These are phyloP conservation scores for Baronia brevicornis DNA, from an alignment of 2,888 invertebrate species.

Conservation along the genomic window DNA sequence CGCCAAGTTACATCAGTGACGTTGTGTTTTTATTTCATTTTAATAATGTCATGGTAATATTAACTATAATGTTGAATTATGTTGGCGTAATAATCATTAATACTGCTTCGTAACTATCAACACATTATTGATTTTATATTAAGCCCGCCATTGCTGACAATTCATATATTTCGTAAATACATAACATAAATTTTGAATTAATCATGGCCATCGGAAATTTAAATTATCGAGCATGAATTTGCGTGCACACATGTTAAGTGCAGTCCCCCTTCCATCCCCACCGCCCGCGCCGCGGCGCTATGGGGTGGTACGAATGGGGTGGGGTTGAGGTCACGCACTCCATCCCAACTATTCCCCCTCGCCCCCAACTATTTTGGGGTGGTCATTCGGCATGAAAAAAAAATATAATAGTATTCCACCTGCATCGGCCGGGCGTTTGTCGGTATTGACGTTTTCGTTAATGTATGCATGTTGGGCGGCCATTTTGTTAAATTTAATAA, in stretches of 20 bases:
- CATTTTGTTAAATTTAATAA: constrained; percentile 54
- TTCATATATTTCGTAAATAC: constrained; percentile 23
- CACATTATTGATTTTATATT: too few relatives aligned
- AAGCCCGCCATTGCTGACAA: constrained; percentile 14
- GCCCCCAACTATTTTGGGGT: constrained; percentile 67
- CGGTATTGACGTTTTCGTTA: constrained; percentile 57
- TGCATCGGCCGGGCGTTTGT: constrained; percentile 54
- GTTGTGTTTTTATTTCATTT: too few relatives aligned
- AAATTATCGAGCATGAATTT: constrained; percentile 70
- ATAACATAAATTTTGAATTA: constrained; percentile 59
- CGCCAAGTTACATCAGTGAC: too few relatives aligned
- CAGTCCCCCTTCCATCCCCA: constrained; percentile 30
- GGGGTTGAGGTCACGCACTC: constrained; percentile 53
- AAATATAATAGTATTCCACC: constrained; percentile 70
- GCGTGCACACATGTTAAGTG: constrained; percentile 68
- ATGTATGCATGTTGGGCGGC: constrained; percentile 46
- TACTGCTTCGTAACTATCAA: too few relatives aligned
- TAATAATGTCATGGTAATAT: too few relatives aligned
- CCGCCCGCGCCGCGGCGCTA: constrained; percentile 18
- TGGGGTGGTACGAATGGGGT: constrained; percentile 23
- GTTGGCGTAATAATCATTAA: too few relatives aligned
- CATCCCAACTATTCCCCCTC: constrained; percentile 47
- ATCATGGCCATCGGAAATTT: constrained; percentile 68
- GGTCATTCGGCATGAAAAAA: constrained; percentile 59
- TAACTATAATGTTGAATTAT: too few relatives aligned